Conservation (phyloP, 2,113 vertebrate species). For the Myiopsitta monachus region DNA sequence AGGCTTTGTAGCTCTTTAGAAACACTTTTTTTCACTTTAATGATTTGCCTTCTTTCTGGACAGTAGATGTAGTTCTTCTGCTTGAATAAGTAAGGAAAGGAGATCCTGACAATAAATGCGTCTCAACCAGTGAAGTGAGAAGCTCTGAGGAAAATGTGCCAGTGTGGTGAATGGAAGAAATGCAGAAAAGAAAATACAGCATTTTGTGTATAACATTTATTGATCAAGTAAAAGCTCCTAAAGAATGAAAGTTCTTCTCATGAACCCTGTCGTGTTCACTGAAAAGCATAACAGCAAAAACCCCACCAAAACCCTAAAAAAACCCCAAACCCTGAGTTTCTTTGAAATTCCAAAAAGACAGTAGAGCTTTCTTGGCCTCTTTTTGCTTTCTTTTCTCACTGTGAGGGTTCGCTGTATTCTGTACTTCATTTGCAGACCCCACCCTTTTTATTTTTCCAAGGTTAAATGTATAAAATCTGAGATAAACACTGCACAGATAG, state of each 20-base stretch:
- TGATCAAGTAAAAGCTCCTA: neutral
- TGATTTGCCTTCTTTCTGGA: neutral
- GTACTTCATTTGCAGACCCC: neutral
- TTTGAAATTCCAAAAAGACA: neutral
- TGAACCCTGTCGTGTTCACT: neutral
- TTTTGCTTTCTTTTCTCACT: neutral
- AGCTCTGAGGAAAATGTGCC: neutral
- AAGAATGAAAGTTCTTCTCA: neutral
- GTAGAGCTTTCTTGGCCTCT: neutral
- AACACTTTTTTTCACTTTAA: neutral
- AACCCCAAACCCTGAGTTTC: rapidly evolving
- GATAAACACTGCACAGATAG: neutral
- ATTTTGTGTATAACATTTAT: neutral
- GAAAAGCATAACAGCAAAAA: neutral
- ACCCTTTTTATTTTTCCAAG: neutral
- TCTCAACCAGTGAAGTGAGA: neutral
- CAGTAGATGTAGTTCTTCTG: neutral
- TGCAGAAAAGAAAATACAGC: neutral
- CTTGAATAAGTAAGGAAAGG: neutral
- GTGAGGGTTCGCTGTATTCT: neutral
- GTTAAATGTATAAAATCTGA: neutral
- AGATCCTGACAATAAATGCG: neutral
- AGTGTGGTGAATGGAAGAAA: neutral
- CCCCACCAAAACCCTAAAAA: neutral
- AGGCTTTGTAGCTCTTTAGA: neutral